Evolutionary conservation across 1,140 invertebrate species (phyloP), one percentile per base, ranked within the genome.

Genomic region (Andricus grossulariae): DNA sequence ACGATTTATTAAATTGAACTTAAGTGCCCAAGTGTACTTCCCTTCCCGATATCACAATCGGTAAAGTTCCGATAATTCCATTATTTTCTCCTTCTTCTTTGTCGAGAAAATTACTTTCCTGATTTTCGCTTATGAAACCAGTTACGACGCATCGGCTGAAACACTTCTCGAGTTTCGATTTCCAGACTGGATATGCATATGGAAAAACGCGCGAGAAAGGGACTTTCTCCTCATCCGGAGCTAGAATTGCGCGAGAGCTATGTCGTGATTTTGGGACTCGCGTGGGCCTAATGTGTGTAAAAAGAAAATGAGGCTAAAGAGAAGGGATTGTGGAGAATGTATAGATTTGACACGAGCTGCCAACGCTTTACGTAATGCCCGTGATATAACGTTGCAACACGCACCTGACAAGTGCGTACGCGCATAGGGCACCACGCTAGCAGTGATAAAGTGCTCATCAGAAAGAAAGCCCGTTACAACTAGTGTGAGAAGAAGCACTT

Each of bases 351-450:
- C 39, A 7, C 39, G 39, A 45, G 39, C 45, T 32, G 78, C 78
- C 76, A 77, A 72, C 60, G 54, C 39, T 84, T 84, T 84, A 78
- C 83, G 83, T 80, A 84, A 84, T 77, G 75, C 79, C 74, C 71
- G 76, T 80, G 78, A 83, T 83, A 83, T 76, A 80, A 79, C 75
- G 72, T 83, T 83, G 79, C 79, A 73, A 83, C 76, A 60, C 79
- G 75, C 76, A 72, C 12, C 25, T 66, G 57, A 66, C 57, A 25
- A 66, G 57, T 66, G 57, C 57, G 57, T 66, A 66, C 21, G 57
- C 57, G 57, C 57, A 66, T 66, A 66, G 57, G 57, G 57, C 57
- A 66, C 57, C 21, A 66, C 57, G 57, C 57, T 25, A 66, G 3
- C 19, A 25, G 4, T 8, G 39, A 10, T 32, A 3, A 32, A 3